Percentiles rank a stretch among this genome's conserved stretches.
Conservation (phyloP, 2,113 vertebrate species). For the Ceyx margarethae region DNA sequence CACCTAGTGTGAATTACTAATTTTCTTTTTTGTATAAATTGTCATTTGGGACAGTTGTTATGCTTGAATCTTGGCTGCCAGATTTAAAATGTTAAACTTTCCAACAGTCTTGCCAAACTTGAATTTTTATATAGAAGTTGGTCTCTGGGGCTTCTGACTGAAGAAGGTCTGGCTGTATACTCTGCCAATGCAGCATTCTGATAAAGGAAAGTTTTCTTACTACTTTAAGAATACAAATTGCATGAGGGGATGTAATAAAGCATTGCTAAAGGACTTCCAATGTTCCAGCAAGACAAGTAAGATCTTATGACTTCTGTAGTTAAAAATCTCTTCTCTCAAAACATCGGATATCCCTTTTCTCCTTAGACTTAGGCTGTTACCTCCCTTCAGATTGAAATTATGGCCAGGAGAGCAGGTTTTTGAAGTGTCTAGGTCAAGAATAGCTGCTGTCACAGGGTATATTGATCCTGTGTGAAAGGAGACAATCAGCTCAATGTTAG, state of each 20-base stretch:
- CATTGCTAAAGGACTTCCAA: not conserved
- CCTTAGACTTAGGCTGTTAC: conserved; percentile 14
- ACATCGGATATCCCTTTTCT: not conserved
- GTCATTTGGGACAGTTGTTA: not conserved
- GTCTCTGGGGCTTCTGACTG: not conserved
- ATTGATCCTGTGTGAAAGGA: conserved; percentile 8
- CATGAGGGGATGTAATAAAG: not conserved
- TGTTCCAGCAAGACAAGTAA: not conserved
- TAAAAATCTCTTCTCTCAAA: not conserved
- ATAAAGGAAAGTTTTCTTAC: conserved; percentile 9
- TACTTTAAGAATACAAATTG: conserved; percentile 16
- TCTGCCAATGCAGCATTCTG: conserved; percentile 4
- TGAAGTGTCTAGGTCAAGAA: conserved; percentile 4
- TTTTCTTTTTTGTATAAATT: conserved; percentile 36
- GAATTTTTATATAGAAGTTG: not conserved
- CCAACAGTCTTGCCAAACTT: conserved; percentile 50
- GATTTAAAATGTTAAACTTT: conserved; percentile 14
- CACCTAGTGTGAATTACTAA: conserved; percentile 16
- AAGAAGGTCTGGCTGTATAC: not conserved
- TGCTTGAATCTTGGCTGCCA: not conserved
- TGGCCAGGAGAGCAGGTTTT: not conserved
- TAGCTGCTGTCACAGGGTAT: not conserved
- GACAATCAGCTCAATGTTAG: not conserved
- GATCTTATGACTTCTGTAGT: not conserved
- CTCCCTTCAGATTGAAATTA: conserved; percentile 10